Percentiles rank a stretch among this genome's conserved stretches.
These are phyloP conservation scores for Carettochelys insculpta DNA, from an alignment of 2,113 vertebrate species.

Conservation along the genomic window DNA sequence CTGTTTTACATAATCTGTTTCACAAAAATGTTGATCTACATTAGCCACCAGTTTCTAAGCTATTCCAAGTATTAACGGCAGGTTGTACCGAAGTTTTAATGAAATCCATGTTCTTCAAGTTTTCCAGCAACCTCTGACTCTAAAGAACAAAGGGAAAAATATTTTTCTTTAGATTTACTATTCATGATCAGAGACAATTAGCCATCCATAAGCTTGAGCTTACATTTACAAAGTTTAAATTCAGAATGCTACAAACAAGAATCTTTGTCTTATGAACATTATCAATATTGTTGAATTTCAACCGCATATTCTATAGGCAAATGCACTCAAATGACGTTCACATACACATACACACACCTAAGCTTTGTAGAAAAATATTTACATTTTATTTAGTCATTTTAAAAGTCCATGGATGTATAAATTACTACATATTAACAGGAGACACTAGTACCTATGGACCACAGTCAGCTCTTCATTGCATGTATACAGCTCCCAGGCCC, in stretches of 20 bases:
- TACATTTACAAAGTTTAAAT: background rate
- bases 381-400: background rate
- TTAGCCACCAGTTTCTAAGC: background rate
- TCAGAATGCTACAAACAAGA: background rate
- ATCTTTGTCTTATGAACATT: background rate
- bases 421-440: background rate
- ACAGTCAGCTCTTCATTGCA: no score
- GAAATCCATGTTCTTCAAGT: conserved; percentile 85
- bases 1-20: background rate
- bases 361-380: background rate
- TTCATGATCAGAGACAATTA: background rate
- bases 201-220: background rate
- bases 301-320: background rate
- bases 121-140: conserved; percentile 91
- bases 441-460: background rate
- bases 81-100: conserved; percentile 90
- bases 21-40: background rate
- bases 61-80: background rate
- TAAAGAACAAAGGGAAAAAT: conserved; percentile 59
- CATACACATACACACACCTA: background rate
- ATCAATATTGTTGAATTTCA: background rate
- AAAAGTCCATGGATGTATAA: background rate
- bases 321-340: background rate
- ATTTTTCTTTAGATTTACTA: background rate
- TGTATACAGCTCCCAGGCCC: background rate